Conservation (phyloP, 2,797 vertebrate genomes). For the Sparidentex hasta region DNA sequence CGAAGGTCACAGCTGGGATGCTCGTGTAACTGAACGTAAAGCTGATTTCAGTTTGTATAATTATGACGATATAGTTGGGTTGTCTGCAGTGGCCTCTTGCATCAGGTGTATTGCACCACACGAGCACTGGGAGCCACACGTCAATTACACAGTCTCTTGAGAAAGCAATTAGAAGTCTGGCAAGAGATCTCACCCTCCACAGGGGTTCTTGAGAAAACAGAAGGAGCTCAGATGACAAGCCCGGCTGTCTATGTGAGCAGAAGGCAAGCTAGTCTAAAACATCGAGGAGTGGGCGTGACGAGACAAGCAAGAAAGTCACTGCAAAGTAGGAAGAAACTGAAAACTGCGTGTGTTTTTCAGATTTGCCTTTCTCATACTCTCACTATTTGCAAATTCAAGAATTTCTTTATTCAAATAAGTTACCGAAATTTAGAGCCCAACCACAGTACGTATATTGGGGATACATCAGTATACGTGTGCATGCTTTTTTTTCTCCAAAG, state of each 20-base stretch:
- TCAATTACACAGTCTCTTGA: conserved; percentile 63
- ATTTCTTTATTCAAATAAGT: neutral
- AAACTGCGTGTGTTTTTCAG: conserved; percentile 11
- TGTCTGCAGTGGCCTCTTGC: conserved; percentile 23
- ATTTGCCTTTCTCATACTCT: neutral
- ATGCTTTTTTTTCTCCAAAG: neutral
- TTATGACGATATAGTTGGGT: conserved; percentile 11
- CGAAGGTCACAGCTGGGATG: conserved; percentile 18
- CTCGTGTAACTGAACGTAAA: neutral
- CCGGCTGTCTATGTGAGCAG: conserved; percentile 31
- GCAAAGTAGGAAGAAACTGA: conserved; percentile 11
- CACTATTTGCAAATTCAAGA: neutral
- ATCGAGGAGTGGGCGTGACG: neutral
- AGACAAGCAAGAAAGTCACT: conserved; percentile 5
- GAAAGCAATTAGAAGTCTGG: conserved; percentile 72
- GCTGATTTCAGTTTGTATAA: conserved; percentile 32
- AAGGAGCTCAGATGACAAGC: conserved; percentile 36
- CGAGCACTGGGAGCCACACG: conserved; percentile 32
- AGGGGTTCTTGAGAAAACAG: conserved; percentile 54
- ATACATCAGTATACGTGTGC: too few species aligned
- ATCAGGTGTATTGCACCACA: conserved; percentile 45
- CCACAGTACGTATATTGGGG: too few species aligned
- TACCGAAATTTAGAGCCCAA: neutral
- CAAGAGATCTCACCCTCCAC: conserved; percentile 46
- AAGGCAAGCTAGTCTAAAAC: conserved; percentile 1